Base-by-base conservation (phyloP, 2,797 vertebrate species). In the Sebastes melanostomus region DNA sequence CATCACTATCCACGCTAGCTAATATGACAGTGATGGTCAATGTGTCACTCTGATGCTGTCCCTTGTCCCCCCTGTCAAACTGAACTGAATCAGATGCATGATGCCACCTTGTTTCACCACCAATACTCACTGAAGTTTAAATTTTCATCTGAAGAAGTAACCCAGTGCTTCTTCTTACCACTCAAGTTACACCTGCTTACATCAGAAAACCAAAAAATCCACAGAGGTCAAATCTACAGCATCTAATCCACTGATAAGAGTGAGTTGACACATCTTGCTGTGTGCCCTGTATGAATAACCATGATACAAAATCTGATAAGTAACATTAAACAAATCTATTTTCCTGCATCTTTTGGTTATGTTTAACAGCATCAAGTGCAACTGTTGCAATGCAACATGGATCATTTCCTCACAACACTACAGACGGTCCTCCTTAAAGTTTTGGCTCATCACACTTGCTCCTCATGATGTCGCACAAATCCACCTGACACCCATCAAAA, bases 401-500 rank as follows among this genome's bases (percentile, higher is more conserved):
- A 46, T 65, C 2, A 24, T 54, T 20, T 58, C 16, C 18, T n/a
- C 30, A 30, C 27, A 14, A 18, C 16, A 11, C 32, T 18, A 11
- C 3, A 58, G 66, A 8, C 4, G 29, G 8, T 56, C n/a, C 36
- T 63, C 58, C 36, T 36, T 1, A 63, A 52, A 25, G 66, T 54
- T 77, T 63, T 1, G 12, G 5, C 70, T 75, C 67, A 68, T 72
- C n/a, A 62, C 20, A 13, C 32, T 25, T 7, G 24, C 66, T 72
- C 72, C 20, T 38, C 66, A 66, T 16, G 20, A 25, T 59, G 54
- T 68, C 24, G 6, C 27, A 58, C 52, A 32, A 8, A 5, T 69
- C 71, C 46, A 67, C 58, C 46, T 60, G 46, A 78, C 67, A 75
- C 52, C 72, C 3, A 25, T 80, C 38, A 75, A 78, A 72, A 84